Conservation (phyloP, 2,797 vertebrate species). For the Propithecus perrieri region DNA sequence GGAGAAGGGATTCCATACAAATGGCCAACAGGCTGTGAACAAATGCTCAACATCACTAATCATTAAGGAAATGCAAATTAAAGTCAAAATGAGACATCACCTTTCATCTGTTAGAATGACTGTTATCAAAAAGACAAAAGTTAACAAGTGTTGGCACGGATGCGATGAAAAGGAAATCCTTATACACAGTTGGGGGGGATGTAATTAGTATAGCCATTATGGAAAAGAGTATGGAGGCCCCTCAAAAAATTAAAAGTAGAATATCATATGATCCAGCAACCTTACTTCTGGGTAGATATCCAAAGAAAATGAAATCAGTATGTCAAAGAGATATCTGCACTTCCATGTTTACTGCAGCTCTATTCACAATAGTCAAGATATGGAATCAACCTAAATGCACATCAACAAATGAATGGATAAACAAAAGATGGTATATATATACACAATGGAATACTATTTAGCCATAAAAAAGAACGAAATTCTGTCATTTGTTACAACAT, state of each 20-base stretch:
- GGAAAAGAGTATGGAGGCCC: not conserved
- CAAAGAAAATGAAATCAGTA: not conserved
- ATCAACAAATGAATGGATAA: not conserved
- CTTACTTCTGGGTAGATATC: not conserved
- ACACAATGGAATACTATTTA: not conserved
- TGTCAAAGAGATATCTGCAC: not conserved
- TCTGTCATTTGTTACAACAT: not conserved
- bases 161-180: not conserved
- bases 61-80: not conserved
- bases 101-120: not conserved
- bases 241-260: not conserved
- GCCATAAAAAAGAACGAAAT: not conserved
- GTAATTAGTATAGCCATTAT: not conserved
- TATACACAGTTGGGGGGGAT: not conserved
- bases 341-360: not conserved
- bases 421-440: not conserved
- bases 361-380: not conserved
- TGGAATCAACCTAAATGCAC: not conserved
- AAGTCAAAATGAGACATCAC: not conserved
- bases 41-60: not conserved
- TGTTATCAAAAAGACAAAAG: not conserved
- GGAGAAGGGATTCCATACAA: not conserved
- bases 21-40: not conserved
- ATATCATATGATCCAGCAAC: not conserved
- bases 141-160: not conserved